A percentile compares a stretch with the other conserved stretches of the same genome.
phyloP scores from a whole-genome alignment of 2,113 vertebrate genomes.

The Ctenomys sociabilis region DNA sequence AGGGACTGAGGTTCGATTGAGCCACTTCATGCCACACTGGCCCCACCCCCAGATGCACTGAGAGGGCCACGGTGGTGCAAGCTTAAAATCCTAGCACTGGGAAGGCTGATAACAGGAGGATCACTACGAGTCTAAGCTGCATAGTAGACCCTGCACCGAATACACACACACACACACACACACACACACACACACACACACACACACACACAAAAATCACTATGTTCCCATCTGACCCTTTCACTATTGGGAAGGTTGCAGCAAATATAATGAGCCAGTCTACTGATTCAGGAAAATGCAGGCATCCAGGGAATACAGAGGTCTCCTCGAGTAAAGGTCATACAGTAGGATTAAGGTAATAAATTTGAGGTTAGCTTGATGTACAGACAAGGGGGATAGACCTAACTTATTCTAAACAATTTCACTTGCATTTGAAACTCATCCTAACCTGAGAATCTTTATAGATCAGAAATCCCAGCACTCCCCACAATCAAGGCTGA shows the following conservation, averaged over 20 bases:
- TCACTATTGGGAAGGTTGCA: conserved; percentile 16
- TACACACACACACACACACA: no score
- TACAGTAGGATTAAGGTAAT: conserved; percentile 22
- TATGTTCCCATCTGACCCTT: conserved; percentile 72
- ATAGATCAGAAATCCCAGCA: not conserved
- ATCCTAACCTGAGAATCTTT: not conserved
- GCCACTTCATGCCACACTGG: no score
- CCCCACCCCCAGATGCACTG: no score
- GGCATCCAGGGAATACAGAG: not conserved
- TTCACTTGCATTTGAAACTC: not conserved
- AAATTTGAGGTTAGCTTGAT: conserved; percentile 36
- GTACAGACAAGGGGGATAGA: not conserved
- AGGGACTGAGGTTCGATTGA: no score
- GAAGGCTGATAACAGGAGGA: no score
- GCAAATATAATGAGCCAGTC: conserved; percentile 44
- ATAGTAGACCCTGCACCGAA: no score
- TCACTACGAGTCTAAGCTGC: no score
- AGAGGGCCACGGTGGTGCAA: no score
- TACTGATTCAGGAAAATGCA: not conserved
- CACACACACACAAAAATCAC: not conserved
- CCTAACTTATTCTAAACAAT: not conserved
- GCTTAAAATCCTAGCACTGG: no score
- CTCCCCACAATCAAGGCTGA: not conserved
- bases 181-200: no score
- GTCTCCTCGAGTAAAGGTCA: conserved; percentile 58